A percentile compares a stretch with the other conserved stretches of the same genome.
phyloP scores from a whole-genome alignment of 2,888 invertebrate species.

The Nipponacmea schrenckii region DNA sequence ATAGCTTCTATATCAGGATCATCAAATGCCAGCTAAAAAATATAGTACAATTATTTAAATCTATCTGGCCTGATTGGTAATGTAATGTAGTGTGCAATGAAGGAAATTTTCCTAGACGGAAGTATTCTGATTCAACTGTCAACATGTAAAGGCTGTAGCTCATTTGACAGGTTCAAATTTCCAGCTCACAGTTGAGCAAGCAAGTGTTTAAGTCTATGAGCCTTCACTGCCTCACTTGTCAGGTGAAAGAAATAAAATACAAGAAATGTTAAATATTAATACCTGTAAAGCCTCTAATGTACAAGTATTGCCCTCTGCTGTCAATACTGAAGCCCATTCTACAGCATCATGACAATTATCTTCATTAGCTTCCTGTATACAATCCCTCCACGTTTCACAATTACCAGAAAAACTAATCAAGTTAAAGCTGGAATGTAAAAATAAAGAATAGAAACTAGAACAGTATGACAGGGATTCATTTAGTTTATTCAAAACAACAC shows the following conservation, averaged over 20 bases:
- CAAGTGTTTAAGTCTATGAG: no score
- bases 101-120: no score
- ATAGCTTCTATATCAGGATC: slow-evolving; percentile 64
- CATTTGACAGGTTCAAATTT: no score
- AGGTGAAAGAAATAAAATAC: no score
- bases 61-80: no score
- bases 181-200: no score
- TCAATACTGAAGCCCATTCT: slow-evolving; percentile 62
- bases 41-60: not conserved
- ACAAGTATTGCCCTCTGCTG: slow-evolving; percentile 67
- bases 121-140: no score
- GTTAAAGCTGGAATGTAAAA: slow-evolving; percentile 60
- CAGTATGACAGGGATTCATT: not conserved
- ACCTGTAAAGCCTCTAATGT: slow-evolving; percentile 67
- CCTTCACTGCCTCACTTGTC: no score
- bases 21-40: slow-evolving; percentile 62
- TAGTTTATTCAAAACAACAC: not conserved
- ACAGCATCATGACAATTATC: slow-evolving; percentile 66
- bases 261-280: no score
- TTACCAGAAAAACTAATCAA: slow-evolving; percentile 64
- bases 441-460: not conserved
- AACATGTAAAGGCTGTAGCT: no score
- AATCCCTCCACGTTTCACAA: slow-evolving; percentile 59
- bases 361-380: slow-evolving; percentile 59
- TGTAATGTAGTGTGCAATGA: no score